Evolutionary conservation across 2,888 invertebrate genomes (phyloP).

Genomic region (Ypsolopha scabrella): DNA sequence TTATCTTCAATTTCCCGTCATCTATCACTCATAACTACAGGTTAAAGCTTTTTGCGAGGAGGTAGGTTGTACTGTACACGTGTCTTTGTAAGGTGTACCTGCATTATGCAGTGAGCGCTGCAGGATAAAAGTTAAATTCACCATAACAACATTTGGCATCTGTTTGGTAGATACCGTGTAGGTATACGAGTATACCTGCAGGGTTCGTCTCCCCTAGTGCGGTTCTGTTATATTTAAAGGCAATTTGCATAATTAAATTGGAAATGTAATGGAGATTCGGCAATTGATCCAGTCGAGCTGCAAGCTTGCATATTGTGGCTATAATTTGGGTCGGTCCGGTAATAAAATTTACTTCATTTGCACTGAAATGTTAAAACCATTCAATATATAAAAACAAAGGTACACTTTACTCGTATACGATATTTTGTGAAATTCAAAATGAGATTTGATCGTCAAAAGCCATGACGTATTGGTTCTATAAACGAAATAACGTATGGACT

Average conservation of each 20-base stretch:
- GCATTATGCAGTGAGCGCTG: background rate
- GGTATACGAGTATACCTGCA: conserved; percentile 1
- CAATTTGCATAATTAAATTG: conserved; percentile 18
- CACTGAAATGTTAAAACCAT: background rate
- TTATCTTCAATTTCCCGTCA: conserved; percentile 3
- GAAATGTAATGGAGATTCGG: conserved; percentile 13
- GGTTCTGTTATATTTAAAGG: conserved; percentile 8
- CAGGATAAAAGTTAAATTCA: background rate
- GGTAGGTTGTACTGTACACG: too few relatives aligned
- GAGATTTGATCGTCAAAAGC: background rate
- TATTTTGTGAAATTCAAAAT: too few relatives aligned
- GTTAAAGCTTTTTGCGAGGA: too few relatives aligned
- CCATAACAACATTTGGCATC: background rate
- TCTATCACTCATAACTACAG: conserved; percentile 1
- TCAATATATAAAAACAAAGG: too few relatives aligned
- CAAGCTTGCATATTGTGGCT: background rate
- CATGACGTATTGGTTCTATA: background rate
- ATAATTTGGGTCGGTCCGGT: background rate
- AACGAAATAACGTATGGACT: background rate
- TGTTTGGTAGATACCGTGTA: background rate
- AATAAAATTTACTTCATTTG: background rate
- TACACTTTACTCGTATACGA: too few relatives aligned
- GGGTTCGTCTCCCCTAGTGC: background rate
- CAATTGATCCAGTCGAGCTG: conserved; percentile 6
- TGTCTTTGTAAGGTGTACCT: background rate